phyloP scores from a whole-genome alignment of 1,140 invertebrate species.

The Cherax quadricarinatus region DNA sequence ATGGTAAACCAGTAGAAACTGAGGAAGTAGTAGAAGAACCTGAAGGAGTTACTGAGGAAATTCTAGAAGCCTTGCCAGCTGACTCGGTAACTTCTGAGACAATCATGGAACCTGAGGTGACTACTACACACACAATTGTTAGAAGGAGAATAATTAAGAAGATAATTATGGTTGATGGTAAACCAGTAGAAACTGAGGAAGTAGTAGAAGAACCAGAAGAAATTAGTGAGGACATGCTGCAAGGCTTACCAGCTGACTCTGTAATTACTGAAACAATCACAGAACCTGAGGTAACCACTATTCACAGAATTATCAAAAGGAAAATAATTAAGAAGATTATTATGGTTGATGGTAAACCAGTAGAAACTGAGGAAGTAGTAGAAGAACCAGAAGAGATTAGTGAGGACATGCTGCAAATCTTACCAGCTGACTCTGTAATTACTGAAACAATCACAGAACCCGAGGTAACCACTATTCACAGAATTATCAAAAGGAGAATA shows the following conservation, averaged over 20 bases:
- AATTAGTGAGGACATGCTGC: slow-evolving; percentile 27
- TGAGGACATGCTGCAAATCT: no score
- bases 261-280: slow-evolving; percentile 21
- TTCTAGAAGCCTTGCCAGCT: background rate
- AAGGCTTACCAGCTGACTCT: background rate
- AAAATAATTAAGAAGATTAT: slow-evolving; percentile 59
- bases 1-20: slow-evolving; percentile 39
- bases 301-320: slow-evolving; percentile 41
- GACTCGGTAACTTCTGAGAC: slow-evolving; percentile 11
- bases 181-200: slow-evolving; percentile 36
- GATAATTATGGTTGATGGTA: slow-evolving; percentile 28
- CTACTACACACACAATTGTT: slow-evolving; percentile 10
- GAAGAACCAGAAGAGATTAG: no score
- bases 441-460: no score
- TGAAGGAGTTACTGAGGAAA: slow-evolving; percentile 35
- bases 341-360: background rate
- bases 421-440: background rate
- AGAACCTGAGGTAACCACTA: slow-evolving; percentile 58
- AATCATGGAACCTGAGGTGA: slow-evolving; percentile 26
- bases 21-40: slow-evolving; percentile 27
- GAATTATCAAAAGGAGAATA: background rate
- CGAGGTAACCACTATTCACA: background rate
- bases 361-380: no score
- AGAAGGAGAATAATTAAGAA: slow-evolving; percentile 37
- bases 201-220: slow-evolving; percentile 30